Evolutionary conservation across 2,113 vertebrate species (phyloP), one percentile per base, ranked within the genome.

Genomic region (Strigops habroptila): DNA sequence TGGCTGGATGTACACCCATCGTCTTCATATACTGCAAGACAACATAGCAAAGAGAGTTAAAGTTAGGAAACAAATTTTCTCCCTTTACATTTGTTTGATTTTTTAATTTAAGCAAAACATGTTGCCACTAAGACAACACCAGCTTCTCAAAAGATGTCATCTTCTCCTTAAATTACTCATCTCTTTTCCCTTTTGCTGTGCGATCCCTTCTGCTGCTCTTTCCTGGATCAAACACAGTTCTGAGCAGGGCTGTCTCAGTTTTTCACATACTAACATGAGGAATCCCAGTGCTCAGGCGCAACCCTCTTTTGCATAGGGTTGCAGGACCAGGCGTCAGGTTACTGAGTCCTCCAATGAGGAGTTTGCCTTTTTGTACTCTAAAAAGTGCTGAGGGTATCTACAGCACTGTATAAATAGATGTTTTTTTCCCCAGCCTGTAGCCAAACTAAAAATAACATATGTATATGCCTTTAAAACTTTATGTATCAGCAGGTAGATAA

Each of bases 1-100:
- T 28, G 3, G 69, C 46, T 3, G 97, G 96, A 63, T 96, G 87
- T 8, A 98, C 97, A 7, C 98, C 98, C 97, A 98, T 97, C 86
- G 97, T 97, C 91, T 91, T 90, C 97, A 98, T 88, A 48, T 98
- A 98, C 98, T 98, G 96, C 33, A 63, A 82, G 53, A 74, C 11
- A 95, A 70, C 12, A 70, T 0, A 88, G 18, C 12, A 88, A 70
- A 79, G 23, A 53, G 7, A 69, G 9, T 39, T 65, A 25, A 53
- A 78, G 35, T n/a, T 43, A 91, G 27, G 46, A 91, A 82, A 69
- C 2, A 51, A 60, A 21, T 30, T 53, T 86, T 33, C 5, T 51
- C 33, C 35, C 22, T 35, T 14, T 7, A 23, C 15, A 59, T 39
- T 16, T 39, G 35, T 5, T 9, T 8, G 37, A 18, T 33, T 49